Percentiles rank a stretch among this genome's conserved stretches.
These are phyloP conservation scores for Platycercus adscitus DNA, from an alignment of 2,113 vertebrate species.

Conservation along the genomic window DNA sequence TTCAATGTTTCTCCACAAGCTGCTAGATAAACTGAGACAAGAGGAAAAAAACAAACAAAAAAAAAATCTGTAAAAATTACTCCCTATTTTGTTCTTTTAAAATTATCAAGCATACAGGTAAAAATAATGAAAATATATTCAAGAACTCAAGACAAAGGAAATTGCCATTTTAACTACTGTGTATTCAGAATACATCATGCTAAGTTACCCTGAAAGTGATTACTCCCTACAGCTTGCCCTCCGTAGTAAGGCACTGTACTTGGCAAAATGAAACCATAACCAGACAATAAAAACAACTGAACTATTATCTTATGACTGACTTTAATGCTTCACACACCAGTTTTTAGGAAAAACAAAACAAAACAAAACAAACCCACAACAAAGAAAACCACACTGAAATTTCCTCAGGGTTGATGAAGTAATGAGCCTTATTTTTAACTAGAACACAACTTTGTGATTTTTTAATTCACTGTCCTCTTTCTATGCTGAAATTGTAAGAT, in stretches of 20 bases:
- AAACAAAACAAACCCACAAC: background rate
- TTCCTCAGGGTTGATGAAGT: background rate
- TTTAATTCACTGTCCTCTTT: background rate
- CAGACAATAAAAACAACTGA: background rate
- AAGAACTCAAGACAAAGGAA: background rate
- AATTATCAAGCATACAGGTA: background rate
- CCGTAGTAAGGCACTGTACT: background rate
- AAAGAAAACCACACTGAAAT: background rate
- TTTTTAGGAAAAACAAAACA: background rate
- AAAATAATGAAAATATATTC: background rate
- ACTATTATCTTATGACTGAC: background rate
- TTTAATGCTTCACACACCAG: background rate
- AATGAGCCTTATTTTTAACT: background rate
- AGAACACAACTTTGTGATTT: background rate
- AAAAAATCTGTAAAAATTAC: background rate
- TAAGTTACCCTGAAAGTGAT: background rate
- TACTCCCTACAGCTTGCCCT: background rate
- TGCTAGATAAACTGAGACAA: conserved; percentile 91
- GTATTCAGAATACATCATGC: background rate
- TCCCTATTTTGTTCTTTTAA: background rate
- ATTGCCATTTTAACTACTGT: background rate
- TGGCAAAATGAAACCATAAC: background rate
- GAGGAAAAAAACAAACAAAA: background rate
- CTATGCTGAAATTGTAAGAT: background rate
- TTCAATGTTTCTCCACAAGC: conserved; percentile 97